These are phyloP conservation scores for Atopsyche davidsoni DNA, from an alignment of 1,140 invertebrate species.

Conservation along the genomic window DNA sequence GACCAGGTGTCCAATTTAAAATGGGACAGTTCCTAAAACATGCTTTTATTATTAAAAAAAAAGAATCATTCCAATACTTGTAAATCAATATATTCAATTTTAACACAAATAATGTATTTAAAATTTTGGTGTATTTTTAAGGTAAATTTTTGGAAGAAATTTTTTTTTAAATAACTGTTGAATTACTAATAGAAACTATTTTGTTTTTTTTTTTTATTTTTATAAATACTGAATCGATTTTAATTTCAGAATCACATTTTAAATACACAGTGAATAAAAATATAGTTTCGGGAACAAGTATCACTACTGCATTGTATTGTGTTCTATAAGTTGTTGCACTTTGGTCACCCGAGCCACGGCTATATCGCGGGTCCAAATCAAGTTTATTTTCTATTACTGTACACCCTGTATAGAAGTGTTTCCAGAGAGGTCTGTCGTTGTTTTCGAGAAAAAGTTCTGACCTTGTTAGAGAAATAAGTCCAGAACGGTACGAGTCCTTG, in stretches of 20 bases:
- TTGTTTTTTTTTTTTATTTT: neutral
- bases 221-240: neutral
- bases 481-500: slow-evolving; percentile 6
- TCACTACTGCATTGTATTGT: neutral
- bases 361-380: slow-evolving; percentile 24
- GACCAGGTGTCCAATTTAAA: no score
- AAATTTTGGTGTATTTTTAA: no score
- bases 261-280: no score
- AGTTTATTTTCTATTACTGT: slow-evolving; percentile 31
- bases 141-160: no score
- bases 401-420: slow-evolving; percentile 18
- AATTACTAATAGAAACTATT: neutral
- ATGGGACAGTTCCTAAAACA: no score
- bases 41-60: no score
- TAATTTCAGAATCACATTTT: neutral
- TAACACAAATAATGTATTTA: no score
- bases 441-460: slow-evolving; percentile 26
- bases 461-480: slow-evolving; percentile 20
- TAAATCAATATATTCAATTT: no score
- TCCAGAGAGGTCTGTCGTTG: slow-evolving; percentile 12
- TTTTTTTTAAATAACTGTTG: neutral
- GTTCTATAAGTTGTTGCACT: no score
- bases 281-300: no score
- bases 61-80: no score
- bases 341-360: no score